Evolutionary conservation across 2,113 vertebrate species (phyloP).

Genomic region (Psophia crepitans): DNA sequence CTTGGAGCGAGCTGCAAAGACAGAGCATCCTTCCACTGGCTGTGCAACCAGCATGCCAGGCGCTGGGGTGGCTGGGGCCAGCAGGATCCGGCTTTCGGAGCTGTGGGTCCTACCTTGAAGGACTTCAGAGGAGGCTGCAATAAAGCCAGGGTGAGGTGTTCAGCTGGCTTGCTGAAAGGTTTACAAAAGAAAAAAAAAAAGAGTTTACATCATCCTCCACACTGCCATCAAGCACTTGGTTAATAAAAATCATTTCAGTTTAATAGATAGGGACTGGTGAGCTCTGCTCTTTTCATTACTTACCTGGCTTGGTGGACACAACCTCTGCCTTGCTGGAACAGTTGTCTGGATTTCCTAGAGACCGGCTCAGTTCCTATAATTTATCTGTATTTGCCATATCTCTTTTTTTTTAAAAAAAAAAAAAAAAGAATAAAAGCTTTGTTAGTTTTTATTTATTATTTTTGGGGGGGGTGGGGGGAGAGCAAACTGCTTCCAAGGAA

Average conservation of each 20-base stretch:
- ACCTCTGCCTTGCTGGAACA: background rate
- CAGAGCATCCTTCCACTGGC: accelerated
- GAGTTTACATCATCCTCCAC: background rate
- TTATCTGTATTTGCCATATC: background rate
- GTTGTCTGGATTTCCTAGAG: background rate
- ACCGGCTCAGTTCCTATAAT: accelerated
- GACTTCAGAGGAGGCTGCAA: background rate
- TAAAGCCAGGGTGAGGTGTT: background rate
- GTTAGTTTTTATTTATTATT: background rate
- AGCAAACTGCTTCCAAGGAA: background rate
- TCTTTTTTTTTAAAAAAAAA: background rate
- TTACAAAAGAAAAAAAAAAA: no score
- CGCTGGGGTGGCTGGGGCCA: background rate
- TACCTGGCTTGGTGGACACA: background rate
- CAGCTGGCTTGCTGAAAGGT: background rate
- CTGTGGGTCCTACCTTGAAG: background rate
- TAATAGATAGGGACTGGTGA: background rate
- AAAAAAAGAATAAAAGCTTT: background rate
- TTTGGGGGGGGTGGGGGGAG: accelerated
- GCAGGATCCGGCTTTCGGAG: accelerated
- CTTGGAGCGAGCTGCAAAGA: background rate
- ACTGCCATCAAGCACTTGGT: background rate
- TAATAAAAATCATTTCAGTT: background rate
- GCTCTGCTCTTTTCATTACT: background rate
- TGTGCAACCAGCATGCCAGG: background rate